phyloP scores from a whole-genome alignment of 2,113 vertebrate genomes.

The Ceyx margarethae region DNA sequence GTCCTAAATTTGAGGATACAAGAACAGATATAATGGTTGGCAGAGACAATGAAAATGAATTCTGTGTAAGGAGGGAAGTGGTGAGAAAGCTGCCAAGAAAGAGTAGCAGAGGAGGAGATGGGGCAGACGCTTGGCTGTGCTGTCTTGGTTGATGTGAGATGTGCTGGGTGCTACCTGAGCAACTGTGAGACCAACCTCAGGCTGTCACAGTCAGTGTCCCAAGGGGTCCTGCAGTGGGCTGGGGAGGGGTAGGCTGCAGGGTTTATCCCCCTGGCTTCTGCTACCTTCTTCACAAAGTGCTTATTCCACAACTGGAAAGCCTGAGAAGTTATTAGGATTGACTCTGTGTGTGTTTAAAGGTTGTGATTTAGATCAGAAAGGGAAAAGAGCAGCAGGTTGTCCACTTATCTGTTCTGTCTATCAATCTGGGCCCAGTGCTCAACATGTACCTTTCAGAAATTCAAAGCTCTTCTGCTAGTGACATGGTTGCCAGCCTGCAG shows the following conservation, averaged over 20 bases:
- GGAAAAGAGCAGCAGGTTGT: neutral
- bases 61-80: neutral
- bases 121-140: neutral
- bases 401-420: neutral
- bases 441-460: neutral
- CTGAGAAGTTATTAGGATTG: neutral
- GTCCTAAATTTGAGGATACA: neutral
- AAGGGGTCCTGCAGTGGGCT: neutral
- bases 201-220: too few relatives aligned
- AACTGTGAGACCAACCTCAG: fast-evolving
- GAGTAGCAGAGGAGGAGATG: neutral
- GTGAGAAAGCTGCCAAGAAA: neutral
- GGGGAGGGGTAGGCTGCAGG: neutral
- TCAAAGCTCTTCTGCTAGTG: neutral
- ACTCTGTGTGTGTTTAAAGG: neutral
- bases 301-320: neutral
- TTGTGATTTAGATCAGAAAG: neutral
- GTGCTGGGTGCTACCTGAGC: neutral
- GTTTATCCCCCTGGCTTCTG: neutral
- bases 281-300: neutral
- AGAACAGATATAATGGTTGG: neutral
- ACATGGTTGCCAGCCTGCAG: neutral
- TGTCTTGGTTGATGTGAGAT: neutral
- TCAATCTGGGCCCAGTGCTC: neutral
- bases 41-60: neutral